Conservation (phyloP, 2,888 invertebrate genomes). For the Stratiomys singularior region DNA sequence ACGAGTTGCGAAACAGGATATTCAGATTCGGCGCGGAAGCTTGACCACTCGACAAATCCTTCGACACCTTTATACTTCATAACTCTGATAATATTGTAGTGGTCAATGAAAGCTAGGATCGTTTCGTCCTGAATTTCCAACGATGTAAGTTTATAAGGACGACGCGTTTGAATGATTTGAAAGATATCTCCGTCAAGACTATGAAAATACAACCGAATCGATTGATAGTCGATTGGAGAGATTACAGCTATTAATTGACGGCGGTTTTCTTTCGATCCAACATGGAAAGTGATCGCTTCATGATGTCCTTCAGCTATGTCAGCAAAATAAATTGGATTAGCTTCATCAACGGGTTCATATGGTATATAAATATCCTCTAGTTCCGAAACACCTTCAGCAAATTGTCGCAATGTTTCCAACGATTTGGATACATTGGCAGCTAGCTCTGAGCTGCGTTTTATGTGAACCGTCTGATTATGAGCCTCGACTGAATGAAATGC, state of each 20-base stretch:
- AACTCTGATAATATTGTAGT: slow-evolving; percentile 57
- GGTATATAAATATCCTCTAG: background rate
- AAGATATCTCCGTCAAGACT: slow-evolving; percentile 65
- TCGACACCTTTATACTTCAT: slow-evolving; percentile 61
- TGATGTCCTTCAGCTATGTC: slow-evolving; percentile 36
- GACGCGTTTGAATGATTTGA: slow-evolving; percentile 67
- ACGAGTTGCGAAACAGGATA: slow-evolving; percentile 19
- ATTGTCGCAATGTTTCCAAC: background rate
- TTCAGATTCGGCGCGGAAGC: slow-evolving; percentile 52
- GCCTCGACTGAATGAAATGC: background rate
- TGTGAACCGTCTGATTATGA: background rate
- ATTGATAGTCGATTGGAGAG: slow-evolving; percentile 56
- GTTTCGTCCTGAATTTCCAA: slow-evolving; percentile 66
- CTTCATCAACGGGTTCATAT: background rate
- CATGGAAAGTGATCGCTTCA: slow-evolving; percentile 61
- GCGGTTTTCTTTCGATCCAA: slow-evolving; percentile 58
- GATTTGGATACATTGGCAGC: background rate
- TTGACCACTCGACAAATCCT: slow-evolving; percentile 61
- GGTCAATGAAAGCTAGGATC: slow-evolving; percentile 67
- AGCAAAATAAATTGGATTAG: background rate
- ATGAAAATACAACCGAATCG: slow-evolving; percentile 67
- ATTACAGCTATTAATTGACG: slow-evolving; percentile 63
- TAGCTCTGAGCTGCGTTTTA: background rate
- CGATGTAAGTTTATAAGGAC: slow-evolving; percentile 66
- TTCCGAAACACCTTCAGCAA: background rate